Base-by-base conservation (phyloP, 2,797 vertebrate genomes). In the Danio jaintianensis region DNA sequence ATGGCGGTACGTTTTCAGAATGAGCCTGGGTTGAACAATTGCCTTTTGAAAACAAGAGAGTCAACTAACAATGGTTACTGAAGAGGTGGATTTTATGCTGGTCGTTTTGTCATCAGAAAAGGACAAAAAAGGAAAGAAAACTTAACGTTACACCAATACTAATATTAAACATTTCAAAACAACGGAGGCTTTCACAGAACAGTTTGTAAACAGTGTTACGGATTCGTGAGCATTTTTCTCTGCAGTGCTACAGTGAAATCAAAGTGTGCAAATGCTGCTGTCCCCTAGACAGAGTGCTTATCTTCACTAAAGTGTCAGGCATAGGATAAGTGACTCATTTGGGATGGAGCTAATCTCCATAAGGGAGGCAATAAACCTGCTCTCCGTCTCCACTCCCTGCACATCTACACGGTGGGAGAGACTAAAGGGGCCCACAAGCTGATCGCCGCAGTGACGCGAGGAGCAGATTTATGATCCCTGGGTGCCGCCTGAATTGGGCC, bases 321-420 rank as follows among this genome's bases (percentile, higher is more conserved):
- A 71, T 50, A 67, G 75, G 75, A 78, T 66, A 78, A 73, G 81
- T 78, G 67, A 79, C 59, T 77, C 47, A 72, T 77, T 80, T 61
- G 52, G 43, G 67, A 66, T 69, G 52, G 42, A 53, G 64, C 69
- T 75, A 47, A 68, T 80, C 70, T 69, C 68, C 68, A 81, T 62
- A 78, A 67, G 69, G 71, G 82, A 50, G 79, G 78, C 82, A 83
- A 75, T 79, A 72, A 81, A 81, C 58, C 75, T 83, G 75, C 48
- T 29, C 61, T 76, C 61, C 58, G 9, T 66, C 58, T 79, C 50
- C 36, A 67, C 59, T 62, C 56, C 67, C 48, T 58, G 62, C 61
- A 73, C 64, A 74, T 76, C 70, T 48, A 83, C 71, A 8, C 77
- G 78, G 68, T 66, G 22, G 52, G 75, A 80, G 74, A 78, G 77